Evolutionary conservation across 2,888 invertebrate genomes (phyloP).

Genomic region (Archaeoteleia sp.): DNA sequence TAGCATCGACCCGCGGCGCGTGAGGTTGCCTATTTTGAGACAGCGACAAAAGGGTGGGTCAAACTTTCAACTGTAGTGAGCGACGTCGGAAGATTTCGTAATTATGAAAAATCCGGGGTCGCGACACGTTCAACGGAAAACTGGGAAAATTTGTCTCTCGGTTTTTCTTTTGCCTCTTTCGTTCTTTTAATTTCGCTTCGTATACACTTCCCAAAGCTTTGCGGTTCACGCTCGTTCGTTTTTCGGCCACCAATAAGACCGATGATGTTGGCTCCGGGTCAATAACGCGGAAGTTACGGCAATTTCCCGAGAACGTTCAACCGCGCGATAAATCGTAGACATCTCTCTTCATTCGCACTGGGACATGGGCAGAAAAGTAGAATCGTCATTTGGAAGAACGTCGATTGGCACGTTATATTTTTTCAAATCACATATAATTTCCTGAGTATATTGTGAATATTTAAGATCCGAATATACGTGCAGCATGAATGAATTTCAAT

Average conservation of each 20-base stretch:
- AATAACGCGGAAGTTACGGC: slow-evolving; percentile 37
- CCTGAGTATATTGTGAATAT: too few species aligned
- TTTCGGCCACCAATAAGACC: slow-evolving; percentile 37
- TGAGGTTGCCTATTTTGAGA: neutral
- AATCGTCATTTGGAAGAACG: neutral
- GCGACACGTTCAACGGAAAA: too few species aligned
- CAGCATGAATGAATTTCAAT: too few species aligned
- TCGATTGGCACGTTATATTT: too few species aligned
- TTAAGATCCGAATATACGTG: too few species aligned
- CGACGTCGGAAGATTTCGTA: neutral
- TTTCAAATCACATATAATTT: too few species aligned
- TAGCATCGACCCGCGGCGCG: slow-evolving; percentile 9
- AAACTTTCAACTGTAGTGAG: slow-evolving; percentile 4
- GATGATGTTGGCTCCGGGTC: slow-evolving; percentile 33
- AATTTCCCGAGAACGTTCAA: slow-evolving; percentile 34
- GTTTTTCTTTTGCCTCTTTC: neutral
- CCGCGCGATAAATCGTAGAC: slow-evolving; percentile 32
- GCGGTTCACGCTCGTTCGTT: slow-evolving; percentile 18
- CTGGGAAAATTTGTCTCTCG: neutral
- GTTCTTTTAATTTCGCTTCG: slow-evolving; percentile 21
- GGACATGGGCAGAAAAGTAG: slow-evolving; percentile 17
- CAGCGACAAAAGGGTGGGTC: neutral
- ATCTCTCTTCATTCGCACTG: slow-evolving; percentile 22
- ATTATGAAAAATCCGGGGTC: too few species aligned
- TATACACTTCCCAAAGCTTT: neutral